Conservation (phyloP, 2,113 vertebrate genomes). For the Crypturellus undulatus region DNA sequence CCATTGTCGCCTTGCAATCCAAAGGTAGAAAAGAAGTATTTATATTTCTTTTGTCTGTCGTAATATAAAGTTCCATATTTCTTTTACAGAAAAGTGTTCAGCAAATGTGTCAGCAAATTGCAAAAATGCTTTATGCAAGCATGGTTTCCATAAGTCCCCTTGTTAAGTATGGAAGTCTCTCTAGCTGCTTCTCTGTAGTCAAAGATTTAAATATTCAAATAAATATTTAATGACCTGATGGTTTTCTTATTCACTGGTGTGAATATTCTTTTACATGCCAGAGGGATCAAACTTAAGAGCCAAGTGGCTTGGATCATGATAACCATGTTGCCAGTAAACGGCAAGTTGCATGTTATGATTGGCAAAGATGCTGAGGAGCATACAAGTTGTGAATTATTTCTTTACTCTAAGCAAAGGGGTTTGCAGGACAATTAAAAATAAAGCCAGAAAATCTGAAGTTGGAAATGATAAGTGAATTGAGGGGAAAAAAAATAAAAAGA, state of each 20-base stretch:
- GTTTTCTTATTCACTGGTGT: slow-evolving; percentile 25
- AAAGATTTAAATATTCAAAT: slow-evolving; percentile 25
- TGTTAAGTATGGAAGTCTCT: slow-evolving; percentile 24
- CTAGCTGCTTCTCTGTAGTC: background rate
- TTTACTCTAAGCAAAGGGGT: background rate
- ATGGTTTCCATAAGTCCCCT: background rate
- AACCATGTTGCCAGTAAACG: slow-evolving; percentile 15
- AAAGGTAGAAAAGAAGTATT: background rate
- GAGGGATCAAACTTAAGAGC: slow-evolving; percentile 13
- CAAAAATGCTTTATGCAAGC: background rate
- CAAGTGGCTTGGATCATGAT: slow-evolving; percentile 33
- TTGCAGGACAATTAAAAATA: slow-evolving; percentile 24
- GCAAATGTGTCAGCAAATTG: background rate
- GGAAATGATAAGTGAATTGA: background rate
- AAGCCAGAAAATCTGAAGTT: background rate
- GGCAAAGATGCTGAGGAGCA: background rate
- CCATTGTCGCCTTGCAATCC: background rate
- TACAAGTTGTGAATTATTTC: slow-evolving; percentile 22
- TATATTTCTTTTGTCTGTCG: background rate
- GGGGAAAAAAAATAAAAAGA: background rate
- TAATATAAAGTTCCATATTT: background rate
- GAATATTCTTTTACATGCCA: slow-evolving; percentile 33
- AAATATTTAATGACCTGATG: slow-evolving; percentile 16
- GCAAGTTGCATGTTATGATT: slow-evolving; percentile 28
- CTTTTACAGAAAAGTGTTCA: background rate